Conservation (phyloP, 2,888 invertebrate species). For the Anoplius nigerrimus region DNA sequence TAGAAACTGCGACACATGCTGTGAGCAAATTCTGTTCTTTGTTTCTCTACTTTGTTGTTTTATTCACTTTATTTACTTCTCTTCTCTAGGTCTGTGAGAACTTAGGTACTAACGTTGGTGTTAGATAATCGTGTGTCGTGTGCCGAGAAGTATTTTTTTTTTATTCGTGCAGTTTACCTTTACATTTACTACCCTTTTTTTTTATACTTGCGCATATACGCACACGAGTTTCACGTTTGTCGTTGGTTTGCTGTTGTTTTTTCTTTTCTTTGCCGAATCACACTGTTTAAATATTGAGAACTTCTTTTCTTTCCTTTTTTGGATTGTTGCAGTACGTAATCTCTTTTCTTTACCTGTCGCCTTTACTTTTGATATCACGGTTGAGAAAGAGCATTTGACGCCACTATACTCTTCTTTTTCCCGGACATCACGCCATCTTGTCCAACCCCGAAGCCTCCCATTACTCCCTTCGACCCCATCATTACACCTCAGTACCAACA, state of each 20-base stretch:
- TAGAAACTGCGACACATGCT: neutral
- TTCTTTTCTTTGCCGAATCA: constrained; percentile 55
- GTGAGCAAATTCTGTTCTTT: neutral
- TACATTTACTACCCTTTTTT: constrained; percentile 51
- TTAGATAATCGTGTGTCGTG: constrained; percentile 75
- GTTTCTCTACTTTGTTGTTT: constrained; percentile 3
- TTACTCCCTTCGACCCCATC: neutral
- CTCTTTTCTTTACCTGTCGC: constrained; percentile 55
- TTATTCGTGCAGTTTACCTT: constrained; percentile 54
- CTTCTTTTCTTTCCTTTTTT: constrained; percentile 52
- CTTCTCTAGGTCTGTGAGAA: constrained; percentile 46
- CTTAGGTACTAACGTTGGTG: constrained; percentile 74
- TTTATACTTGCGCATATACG: constrained; percentile 43
- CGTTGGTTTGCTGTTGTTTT: constrained; percentile 73
- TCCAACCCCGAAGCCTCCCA: neutral
- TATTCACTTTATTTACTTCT: constrained; percentile 4
- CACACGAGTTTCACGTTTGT: constrained; percentile 65
- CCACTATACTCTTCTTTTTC: constrained; percentile 15
- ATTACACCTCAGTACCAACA: too few species aligned
- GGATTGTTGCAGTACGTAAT: constrained; percentile 47
- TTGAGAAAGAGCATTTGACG: neutral
- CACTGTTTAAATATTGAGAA: constrained; percentile 52
- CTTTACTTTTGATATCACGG: constrained; percentile 49
- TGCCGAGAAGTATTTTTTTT: constrained; percentile 71
- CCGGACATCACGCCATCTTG: constrained; percentile 6